Evolutionary conservation across 2,797 vertebrate species (phyloP), one percentile per base, ranked within the genome.

Genomic region (Xiphorhynchus erythropygius): DNA sequence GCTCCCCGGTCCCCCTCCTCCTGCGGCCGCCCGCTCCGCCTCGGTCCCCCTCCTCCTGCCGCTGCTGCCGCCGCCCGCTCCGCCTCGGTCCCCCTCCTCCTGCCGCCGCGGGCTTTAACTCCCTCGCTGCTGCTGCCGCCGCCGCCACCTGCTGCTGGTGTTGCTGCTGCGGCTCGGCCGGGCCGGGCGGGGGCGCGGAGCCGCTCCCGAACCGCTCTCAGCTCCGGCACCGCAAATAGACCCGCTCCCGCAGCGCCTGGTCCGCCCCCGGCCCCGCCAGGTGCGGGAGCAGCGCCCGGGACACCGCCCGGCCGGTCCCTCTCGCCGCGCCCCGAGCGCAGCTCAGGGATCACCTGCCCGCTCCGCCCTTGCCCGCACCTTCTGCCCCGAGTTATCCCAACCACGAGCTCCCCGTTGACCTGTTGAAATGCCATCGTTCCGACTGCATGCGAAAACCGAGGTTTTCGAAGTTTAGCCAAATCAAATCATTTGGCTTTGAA

Each of bases 121-220:
- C 94, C 82, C 94, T 80, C 68, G 95, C 96, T 84, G 94, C 94
- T 33, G 95, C 96, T 75, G 94, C 94, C 33, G 59, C 81, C 80
- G 59, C 82, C 79, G 76, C 93, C 93, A 37, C 37, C 37, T 37
- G 37, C 37, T 37, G 37, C 37, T 37, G 37, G 37, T 67, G 57
- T 80, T 92, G 82, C 93, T 76, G 87, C 97, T 63, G 85, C 91
- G 82, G 70, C 80, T 46, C 44, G 41, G 86, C 74, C 63, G 71
- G 75, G 84, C 94, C 75, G 62, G 75, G 90, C 71, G 67, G 83
- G 91, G 90, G 88, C 73, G 94, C 86, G 84, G 91, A 84, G 87
- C 80, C 25, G 89, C 87, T 50, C 80, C 22, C 65, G 59, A 57
- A 37, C n/a, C 74, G 89, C 74, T 81, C 9, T 49, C 11, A 92